These are phyloP conservation scores for Camponotus floridanus DNA, from an alignment of 1,140 invertebrate genomes.

Conservation along the genomic window DNA sequence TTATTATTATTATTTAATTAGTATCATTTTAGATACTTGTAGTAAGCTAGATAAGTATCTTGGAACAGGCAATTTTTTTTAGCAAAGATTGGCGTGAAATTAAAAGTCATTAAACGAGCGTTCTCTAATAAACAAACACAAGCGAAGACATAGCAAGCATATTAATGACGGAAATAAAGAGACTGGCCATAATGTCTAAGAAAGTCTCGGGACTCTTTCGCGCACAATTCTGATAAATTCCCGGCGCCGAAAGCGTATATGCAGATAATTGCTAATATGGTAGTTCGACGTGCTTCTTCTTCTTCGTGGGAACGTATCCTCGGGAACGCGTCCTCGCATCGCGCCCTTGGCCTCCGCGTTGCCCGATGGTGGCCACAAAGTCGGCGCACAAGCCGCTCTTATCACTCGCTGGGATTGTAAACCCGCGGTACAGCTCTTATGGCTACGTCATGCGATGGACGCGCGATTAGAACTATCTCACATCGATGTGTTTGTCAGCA, in stretches of 20 bases:
- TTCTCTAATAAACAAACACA: background rate
- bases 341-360: conserved; percentile 60
- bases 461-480: conserved; percentile 61
- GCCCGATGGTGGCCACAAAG: conserved; percentile 57
- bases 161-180: conserved; percentile 13
- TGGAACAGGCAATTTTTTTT: background rate
- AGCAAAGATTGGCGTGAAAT: conserved; percentile 5
- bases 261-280: conserved; percentile 78
- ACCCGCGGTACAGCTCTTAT: conserved; percentile 14
- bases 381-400: conserved; percentile 68
- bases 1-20: conserved; percentile 23
- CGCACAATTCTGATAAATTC: conserved; percentile 28
- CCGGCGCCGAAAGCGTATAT: conserved; percentile 64
- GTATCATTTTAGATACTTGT: background rate
- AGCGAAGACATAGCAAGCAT: background rate
- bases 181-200: background rate
- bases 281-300: conserved; percentile 66
- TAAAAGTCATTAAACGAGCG: background rate
- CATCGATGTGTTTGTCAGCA: conserved; percentile 35
- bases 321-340: conserved; percentile 48
- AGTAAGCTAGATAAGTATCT: background rate
- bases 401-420: conserved; percentile 65
- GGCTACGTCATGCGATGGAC: conserved; percentile 41
- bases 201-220: background rate
- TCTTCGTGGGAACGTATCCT: conserved; percentile 79